Evolutionary conservation across 2,888 invertebrate species (phyloP).

Genomic region (Erebia epiphron): DNA sequence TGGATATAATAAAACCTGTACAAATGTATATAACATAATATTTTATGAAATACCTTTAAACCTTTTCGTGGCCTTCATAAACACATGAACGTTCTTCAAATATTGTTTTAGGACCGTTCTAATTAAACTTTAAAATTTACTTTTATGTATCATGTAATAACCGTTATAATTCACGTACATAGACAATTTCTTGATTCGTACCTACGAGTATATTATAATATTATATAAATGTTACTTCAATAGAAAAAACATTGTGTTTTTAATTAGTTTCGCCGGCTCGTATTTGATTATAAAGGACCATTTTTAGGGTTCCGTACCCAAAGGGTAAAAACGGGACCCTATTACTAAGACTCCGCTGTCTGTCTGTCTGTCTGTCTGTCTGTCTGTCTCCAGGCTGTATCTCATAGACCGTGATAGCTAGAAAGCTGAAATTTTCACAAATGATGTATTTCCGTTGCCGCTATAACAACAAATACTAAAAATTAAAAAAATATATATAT

Average conservation of each 20-base stretch:
- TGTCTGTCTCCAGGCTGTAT: no score
- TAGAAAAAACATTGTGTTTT: not conserved
- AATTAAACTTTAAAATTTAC: slow-evolving; percentile 61
- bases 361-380: no score
- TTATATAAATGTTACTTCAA: not conserved
- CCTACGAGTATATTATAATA: not conserved
- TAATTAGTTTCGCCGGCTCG: not conserved
- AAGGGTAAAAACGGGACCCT: no score
- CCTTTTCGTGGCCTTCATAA: slow-evolving; percentile 51
- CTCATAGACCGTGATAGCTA: no score
- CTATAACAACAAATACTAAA: no score
- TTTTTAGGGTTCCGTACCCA: no score
- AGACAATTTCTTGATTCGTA: not conserved
- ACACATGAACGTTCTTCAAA: slow-evolving; percentile 53
- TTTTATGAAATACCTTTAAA: slow-evolving; percentile 44
- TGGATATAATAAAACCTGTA: slow-evolving; percentile 42
- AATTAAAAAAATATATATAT: no score
- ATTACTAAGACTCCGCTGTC: no score
- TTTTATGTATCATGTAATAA: slow-evolving; percentile 19
- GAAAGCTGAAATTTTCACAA: no score
- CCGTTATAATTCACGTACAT: no score
- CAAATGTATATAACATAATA: slow-evolving; percentile 35
- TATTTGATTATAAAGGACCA: slow-evolving; percentile 2
- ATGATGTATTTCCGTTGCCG: no score
- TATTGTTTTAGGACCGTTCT: slow-evolving; percentile 67